These are phyloP conservation scores for Rousettus leschenaultii DNA, from an alignment of 2,113 vertebrate species.

Conservation along the genomic window DNA sequence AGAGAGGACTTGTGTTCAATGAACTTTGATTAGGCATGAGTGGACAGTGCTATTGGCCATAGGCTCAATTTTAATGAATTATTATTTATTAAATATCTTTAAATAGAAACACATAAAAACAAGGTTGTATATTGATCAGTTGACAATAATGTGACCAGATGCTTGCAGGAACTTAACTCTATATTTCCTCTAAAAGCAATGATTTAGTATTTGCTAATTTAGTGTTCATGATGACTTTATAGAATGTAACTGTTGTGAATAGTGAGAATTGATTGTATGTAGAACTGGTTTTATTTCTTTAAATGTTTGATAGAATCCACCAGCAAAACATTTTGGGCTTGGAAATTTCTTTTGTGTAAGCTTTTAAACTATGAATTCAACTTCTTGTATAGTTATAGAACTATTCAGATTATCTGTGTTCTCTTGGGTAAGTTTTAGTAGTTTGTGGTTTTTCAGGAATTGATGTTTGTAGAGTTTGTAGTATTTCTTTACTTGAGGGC, in stretches of 20 bases:
- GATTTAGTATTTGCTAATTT: not conserved
- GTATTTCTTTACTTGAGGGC: not conserved
- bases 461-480: not conserved
- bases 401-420: not conserved
- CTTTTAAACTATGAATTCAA: not conserved
- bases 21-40: not conserved
- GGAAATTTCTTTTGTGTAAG: not conserved
- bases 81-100: not conserved
- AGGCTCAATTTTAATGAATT: not conserved
- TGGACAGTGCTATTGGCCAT: not conserved
- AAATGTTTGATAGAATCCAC: not conserved
- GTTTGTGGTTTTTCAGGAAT: not conserved
- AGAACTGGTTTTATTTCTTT: not conserved
- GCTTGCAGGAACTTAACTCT: not conserved
- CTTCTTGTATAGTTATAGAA: not conserved
- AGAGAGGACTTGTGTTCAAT: not conserved
- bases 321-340: not conserved
- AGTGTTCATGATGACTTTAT: not conserved
- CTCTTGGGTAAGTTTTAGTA: not conserved
- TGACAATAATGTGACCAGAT: not conserved
- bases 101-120: not conserved
- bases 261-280: not conserved
- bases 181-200: not conserved
- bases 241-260: not conserved
- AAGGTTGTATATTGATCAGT: not conserved